Evolutionary conservation across 2,888 invertebrate species (phyloP).

Genomic region (Tiliacea citrago): DNA sequence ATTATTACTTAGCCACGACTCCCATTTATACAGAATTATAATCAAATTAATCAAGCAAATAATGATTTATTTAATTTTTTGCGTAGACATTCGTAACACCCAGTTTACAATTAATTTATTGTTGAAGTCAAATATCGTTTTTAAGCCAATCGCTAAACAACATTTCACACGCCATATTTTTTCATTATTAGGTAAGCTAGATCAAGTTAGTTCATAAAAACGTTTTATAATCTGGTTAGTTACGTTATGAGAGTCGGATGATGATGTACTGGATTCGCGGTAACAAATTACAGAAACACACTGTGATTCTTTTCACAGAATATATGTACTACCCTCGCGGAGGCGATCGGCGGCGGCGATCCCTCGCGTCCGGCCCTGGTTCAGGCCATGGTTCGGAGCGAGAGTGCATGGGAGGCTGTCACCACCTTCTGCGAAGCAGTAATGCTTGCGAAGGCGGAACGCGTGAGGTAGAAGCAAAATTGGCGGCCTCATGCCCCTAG

Average conservation of each 20-base stretch:
- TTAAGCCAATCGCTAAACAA: not conserved
- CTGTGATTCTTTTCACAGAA: not conserved
- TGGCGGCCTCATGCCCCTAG: too few species aligned
- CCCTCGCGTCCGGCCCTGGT: too few species aligned
- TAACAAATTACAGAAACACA: slow-evolving; percentile 30
- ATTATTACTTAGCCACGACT: not conserved
- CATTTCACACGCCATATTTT: slow-evolving; percentile 26
- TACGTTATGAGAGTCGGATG: slow-evolving; percentile 16
- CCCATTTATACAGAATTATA: not conserved
- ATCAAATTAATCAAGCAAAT: not conserved
- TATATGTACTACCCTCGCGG: too few species aligned
- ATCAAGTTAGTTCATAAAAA: slow-evolving; percentile 8
- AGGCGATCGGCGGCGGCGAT: too few species aligned
- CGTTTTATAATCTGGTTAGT: slow-evolving; percentile 29
- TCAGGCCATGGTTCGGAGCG: too few species aligned
- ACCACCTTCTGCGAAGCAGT: too few species aligned
- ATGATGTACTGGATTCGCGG: slow-evolving; percentile 3
- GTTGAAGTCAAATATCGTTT: slow-evolving; percentile 14
- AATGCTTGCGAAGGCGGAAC: too few species aligned
- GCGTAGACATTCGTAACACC: not conserved
- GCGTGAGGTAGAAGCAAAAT: too few species aligned
- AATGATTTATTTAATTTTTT: slow-evolving; percentile 6
- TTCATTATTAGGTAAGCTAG: not conserved
- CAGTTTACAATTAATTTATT: slow-evolving; percentile 19
- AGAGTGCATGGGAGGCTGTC: too few species aligned